Evolutionary conservation across 2,888 invertebrate genomes (phyloP).

Genomic region (Spatulosminthurus flaviceps): DNA sequence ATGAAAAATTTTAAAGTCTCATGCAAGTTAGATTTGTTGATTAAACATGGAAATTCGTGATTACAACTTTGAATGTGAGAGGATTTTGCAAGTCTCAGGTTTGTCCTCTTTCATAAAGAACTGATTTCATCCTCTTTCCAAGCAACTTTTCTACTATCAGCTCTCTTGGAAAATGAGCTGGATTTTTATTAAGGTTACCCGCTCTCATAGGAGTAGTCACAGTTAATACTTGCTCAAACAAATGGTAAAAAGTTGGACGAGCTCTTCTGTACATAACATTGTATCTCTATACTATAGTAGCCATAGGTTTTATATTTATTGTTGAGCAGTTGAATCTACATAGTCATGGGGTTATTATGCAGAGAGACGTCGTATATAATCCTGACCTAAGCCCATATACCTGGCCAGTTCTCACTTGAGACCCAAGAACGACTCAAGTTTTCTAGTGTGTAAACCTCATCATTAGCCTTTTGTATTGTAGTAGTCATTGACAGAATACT

Average conservation of each 20-base stretch:
- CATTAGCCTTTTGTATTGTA: not conserved
- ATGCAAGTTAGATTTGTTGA: constrained; percentile 1
- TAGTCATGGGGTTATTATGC: constrained; percentile 6
- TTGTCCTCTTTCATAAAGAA: too few relatives aligned
- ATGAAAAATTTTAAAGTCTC: not conserved
- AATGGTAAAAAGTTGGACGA: too few relatives aligned
- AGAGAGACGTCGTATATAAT: constrained; percentile 30
- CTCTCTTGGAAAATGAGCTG: not conserved
- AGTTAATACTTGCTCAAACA: too few relatives aligned
- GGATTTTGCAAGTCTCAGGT: too few relatives aligned
- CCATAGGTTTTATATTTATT: too few relatives aligned
- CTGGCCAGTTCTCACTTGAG: constrained; percentile 32
- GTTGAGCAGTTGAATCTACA: not conserved
- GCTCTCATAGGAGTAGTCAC: too few relatives aligned
- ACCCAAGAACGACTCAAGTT: constrained; percentile 4
- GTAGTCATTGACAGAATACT: too few relatives aligned
- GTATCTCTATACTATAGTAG: too few relatives aligned
- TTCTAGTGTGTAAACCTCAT: not conserved
- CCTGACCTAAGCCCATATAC: constrained; percentile 32
- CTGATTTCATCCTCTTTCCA: too few relatives aligned
- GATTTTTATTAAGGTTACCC: not conserved
- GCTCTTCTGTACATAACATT: too few relatives aligned
- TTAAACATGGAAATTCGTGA: constrained; percentile 7
- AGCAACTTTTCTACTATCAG: too few relatives aligned
- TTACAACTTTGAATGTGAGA: not conserved